Conservation (phyloP, 2,888 invertebrate species). For the Asteroscopus sphinx region DNA sequence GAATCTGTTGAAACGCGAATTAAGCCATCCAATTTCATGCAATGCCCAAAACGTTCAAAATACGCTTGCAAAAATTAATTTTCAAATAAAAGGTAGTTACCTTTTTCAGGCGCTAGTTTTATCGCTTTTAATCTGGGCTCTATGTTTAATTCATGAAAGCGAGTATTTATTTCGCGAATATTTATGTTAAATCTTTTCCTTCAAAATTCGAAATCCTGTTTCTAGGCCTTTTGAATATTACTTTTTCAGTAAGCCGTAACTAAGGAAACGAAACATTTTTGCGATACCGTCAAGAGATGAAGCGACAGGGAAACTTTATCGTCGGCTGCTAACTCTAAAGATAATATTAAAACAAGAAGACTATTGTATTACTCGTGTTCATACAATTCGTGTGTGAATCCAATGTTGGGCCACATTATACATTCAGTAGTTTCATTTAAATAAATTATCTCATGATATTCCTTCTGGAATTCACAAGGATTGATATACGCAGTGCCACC, state of each 20-base stretch:
- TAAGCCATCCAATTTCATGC: conserved; percentile 45
- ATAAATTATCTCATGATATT: no score
- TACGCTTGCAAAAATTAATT: conserved; percentile 35
- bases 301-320: not conserved
- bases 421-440: not conserved
- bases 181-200: conserved; percentile 25
- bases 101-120: conserved; percentile 48
- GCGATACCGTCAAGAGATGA: conserved; percentile 8
- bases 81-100: conserved; percentile 39
- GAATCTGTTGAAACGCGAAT: conserved; percentile 33
- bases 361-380: not conserved
- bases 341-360: conserved; percentile 1
- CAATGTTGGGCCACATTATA: not conserved
- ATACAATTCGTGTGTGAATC: not conserved
- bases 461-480: conserved; percentile 3
- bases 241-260: not conserved
- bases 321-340: not conserved
- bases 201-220: conserved; percentile 25
- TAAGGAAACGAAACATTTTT: conserved; percentile 1
- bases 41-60: conserved; percentile 26
- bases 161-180: conserved; percentile 37
- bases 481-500: not conserved
- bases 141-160: conserved; percentile 47
- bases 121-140: conserved; percentile 49
- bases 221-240: conserved; percentile 11